Conservation (phyloP, 2,113 vertebrate genomes). For the Oncorhynchus mykiss region DNA sequence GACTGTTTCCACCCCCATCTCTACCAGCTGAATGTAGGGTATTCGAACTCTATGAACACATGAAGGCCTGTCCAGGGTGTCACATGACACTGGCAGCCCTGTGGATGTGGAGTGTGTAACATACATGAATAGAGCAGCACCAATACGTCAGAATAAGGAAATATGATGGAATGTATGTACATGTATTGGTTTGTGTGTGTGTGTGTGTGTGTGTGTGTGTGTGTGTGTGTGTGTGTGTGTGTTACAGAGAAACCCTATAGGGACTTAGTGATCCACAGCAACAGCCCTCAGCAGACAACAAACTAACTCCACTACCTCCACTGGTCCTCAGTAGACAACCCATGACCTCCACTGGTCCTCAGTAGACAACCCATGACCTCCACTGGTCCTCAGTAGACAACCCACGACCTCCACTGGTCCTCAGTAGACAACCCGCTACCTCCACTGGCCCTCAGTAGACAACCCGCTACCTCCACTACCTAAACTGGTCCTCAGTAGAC, state of each 20-base stretch:
- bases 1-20: neutral
- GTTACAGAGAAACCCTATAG: neutral
- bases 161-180: neutral
- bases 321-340: too few species aligned
- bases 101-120: conserved; percentile 11
- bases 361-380: too few species aligned
- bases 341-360: too few species aligned
- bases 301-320: too few species aligned
- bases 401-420: too few species aligned
- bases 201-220: conserved; percentile 7
- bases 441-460: too few species aligned
- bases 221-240: conserved; percentile 10
- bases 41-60: neutral
- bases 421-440: too few species aligned
- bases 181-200: neutral
- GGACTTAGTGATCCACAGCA: conserved; percentile 11
- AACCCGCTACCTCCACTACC: too few species aligned
- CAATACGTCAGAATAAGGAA: neutral
- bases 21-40: neutral
- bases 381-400: too few species aligned
- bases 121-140: conserved; percentile 13
- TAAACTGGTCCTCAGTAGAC: too few species aligned
- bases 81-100: conserved; percentile 37
- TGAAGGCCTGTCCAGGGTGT: conserved; percentile 18
- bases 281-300: too few species aligned